Base-by-base conservation (phyloP, 1,140 invertebrate genomes). In the Drosophila tsacasi region DNA sequence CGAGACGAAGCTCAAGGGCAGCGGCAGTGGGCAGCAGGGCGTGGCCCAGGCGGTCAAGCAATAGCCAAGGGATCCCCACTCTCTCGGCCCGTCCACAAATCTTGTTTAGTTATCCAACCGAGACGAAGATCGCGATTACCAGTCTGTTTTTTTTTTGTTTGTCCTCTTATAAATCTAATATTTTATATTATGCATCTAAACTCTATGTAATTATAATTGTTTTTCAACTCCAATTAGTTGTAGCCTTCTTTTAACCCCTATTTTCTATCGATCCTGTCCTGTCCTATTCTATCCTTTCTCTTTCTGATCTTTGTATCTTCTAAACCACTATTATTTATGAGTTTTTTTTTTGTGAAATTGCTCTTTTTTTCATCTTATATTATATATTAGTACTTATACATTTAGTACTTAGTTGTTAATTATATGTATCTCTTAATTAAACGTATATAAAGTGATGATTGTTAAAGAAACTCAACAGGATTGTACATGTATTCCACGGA, bases 1-100 rank as follows among this genome's bases (percentile, higher is more conserved):
- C 62, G 82, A 85, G 58, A 58, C 71, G 25, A 92, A 92, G 73
- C 55, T 92, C 50, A 91, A 92, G 66, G 46, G 60, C 21, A 67
- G 42, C 46, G 78, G 44, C 59, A 79, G 76, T 27, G 57, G 72
- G 10, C 62, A 69, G 52, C 84, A 85, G 67, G 77, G 76, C 49
- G 77, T 75, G 60, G 80, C 67, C n/a, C 83, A 83, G 68, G 84
- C 84, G 54, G 76, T 76, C 25, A 79, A 42, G 79, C 83, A 50
- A 47, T 86, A 46, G 65, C 76, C 55, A 49, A 67, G 25, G 77
- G 47, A 58, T 19, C 32, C 9, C 2, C n/a, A 47, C 4, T 13
- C 10, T 23, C 55, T 69, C 8, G 64, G 69, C 13, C 27, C 25
- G 49, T 54, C 32, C 37, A 21, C 50, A 55, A 54, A 52, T 61